Conservation (phyloP, 2,888 invertebrate genomes). For the Rhodophaea formosa region DNA sequence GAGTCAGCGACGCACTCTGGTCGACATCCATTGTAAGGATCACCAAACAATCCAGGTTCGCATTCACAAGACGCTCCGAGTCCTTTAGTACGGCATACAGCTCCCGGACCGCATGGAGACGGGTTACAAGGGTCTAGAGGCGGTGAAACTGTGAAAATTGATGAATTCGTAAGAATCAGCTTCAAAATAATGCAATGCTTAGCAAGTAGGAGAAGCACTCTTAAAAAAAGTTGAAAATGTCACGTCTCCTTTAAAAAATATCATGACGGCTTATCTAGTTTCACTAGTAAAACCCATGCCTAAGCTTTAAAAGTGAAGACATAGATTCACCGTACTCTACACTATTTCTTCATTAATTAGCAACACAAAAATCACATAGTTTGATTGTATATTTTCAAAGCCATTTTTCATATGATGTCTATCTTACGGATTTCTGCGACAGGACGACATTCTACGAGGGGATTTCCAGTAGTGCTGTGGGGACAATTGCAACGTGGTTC, state of each 20-base stretch:
- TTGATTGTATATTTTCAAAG: constrained; percentile 35
- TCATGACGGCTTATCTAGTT: constrained; percentile 53
- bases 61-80: constrained; percentile 87
- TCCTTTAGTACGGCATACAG: constrained; percentile 88
- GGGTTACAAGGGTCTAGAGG: constrained; percentile 89
- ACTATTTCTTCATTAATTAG: constrained; percentile 9
- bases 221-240: constrained; percentile 34
- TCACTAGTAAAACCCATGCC: constrained; percentile 79
- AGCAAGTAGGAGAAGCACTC: constrained; percentile 58
- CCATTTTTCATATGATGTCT: constrained; percentile 65
- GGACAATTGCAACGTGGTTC: constrained; percentile 86
- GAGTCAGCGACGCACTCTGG: constrained; percentile 94
- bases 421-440: constrained; percentile 75
- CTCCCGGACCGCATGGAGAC: constrained; percentile 91
- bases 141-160: constrained; percentile 58
- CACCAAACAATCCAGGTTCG: constrained; percentile 86
- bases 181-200: constrained; percentile 23
- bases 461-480: constrained; percentile 86
- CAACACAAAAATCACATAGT: constrained; percentile 11
- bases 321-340: constrained; percentile 42
- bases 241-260: constrained; percentile 23
- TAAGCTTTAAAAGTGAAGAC: constrained; percentile 77
- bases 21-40: constrained; percentile 88
- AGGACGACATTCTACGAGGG: constrained; percentile 84
- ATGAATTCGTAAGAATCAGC: constrained; percentile 19